Percentiles rank a stretch among this genome's conserved stretches.
phyloP scores from a whole-genome alignment of 1,140 invertebrate species.

The Drosophila auraria region DNA sequence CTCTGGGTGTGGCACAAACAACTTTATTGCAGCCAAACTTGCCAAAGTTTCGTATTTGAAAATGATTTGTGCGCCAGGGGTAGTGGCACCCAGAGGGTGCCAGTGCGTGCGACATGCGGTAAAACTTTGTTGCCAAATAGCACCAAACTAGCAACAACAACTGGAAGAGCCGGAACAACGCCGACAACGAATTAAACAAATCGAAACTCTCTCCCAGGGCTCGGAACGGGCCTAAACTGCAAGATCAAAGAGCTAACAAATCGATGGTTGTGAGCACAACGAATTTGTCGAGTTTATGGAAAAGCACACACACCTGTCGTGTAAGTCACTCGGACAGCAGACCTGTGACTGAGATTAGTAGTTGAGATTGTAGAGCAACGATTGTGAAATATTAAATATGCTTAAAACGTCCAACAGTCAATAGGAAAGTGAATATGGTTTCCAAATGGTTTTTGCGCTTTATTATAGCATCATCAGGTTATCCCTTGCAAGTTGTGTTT shows the following conservation, averaged over 20 bases:
- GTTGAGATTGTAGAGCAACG: too few species aligned
- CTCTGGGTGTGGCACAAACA: constrained; percentile 61
- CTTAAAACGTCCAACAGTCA: too few species aligned
- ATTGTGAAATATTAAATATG: too few species aligned
- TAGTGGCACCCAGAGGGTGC: constrained; percentile 4
- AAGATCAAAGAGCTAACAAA: constrained; percentile 22
- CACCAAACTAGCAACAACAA: constrained; percentile 42
- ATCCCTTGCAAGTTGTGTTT: too few species aligned
- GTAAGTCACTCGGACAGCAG: background rate
- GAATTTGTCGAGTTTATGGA: constrained; percentile 10
- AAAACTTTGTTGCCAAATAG: constrained; percentile 75
- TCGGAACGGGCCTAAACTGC: background rate
- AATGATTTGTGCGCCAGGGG: constrained; percentile 66
- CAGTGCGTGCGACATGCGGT: constrained; percentile 65
- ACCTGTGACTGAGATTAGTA: too few species aligned
- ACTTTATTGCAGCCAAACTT: constrained; percentile 76
- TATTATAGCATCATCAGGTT: too few species aligned
- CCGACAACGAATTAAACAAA: constrained; percentile 74
- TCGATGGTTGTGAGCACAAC: constrained; percentile 11
- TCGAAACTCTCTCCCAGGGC: constrained; percentile 49
- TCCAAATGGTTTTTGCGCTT: too few species aligned
- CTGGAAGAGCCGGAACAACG: constrained; percentile 21
- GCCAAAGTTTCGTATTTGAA: constrained; percentile 77
- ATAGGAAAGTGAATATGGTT: too few species aligned
- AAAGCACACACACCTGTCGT: constrained; percentile 2